phyloP scores from a whole-genome alignment of 2,888 invertebrate genomes.

The Caenorhabditis sp. region DNA sequence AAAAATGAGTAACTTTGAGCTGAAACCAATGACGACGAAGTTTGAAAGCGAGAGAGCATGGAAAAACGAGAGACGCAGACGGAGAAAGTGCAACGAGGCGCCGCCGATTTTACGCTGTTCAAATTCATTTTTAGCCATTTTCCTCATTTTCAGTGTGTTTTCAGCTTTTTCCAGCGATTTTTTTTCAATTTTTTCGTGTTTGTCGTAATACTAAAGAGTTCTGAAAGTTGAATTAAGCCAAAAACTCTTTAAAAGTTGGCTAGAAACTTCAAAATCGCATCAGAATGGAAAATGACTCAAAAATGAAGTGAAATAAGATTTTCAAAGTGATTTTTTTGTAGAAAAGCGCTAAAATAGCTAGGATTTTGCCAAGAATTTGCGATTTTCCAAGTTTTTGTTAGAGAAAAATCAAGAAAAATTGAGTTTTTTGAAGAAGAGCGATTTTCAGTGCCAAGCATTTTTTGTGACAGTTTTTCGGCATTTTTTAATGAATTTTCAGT shows the following conservation, averaged over 20 bases:
- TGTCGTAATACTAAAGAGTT: too few relatives aligned
- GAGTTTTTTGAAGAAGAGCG: too few relatives aligned
- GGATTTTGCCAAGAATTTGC: too few relatives aligned
- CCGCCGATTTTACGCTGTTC: conserved; percentile 17
- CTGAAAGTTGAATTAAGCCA: not conserved
- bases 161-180: not conserved
- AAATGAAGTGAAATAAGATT: not conserved
- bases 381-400: too few relatives aligned
- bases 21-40: not conserved
- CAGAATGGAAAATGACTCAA: not conserved
- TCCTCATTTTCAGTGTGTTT: not conserved
- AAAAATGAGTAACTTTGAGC: not conserved
- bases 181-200: not conserved
- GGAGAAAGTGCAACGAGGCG: conserved; percentile 41
- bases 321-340: not conserved
- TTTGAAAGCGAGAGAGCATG: not conserved
- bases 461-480: too few relatives aligned
- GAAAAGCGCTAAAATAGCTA: not conserved
- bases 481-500: too few relatives aligned
- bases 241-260: not conserved
- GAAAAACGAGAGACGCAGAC: conserved; percentile 35
- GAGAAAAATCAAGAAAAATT: too few relatives aligned
- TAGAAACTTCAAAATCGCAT: not conserved
- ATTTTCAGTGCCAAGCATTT: too few relatives aligned
- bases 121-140: conserved; percentile 10